These are phyloP conservation scores for Tenthredo scrophulariae DNA, from an alignment of 2,888 invertebrate genomes.

Conservation along the genomic window DNA sequence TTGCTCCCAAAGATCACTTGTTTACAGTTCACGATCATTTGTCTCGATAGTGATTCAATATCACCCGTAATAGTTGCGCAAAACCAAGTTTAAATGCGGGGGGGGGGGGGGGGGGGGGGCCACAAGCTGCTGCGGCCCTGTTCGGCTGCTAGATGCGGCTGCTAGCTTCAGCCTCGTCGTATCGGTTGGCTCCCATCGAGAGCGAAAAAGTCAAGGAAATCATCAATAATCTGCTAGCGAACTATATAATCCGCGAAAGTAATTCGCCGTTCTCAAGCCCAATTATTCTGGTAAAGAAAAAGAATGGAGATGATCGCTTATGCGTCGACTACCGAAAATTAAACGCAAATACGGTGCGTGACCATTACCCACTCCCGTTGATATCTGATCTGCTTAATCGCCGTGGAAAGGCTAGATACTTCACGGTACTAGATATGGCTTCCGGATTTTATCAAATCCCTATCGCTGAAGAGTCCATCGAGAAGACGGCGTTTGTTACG, in stretches of 20 bases:
- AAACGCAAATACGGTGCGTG: conserved; percentile 64
- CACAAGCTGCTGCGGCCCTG: too few species aligned
- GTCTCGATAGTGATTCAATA: too few species aligned
- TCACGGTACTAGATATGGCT: conserved; percentile 65
- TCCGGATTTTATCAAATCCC: conserved; percentile 70
- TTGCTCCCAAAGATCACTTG: too few species aligned
- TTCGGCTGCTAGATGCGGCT: too few species aligned
- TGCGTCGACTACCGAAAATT: conserved; percentile 54
- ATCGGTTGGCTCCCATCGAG: neutral
- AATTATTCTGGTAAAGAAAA: neutral
- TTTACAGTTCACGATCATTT: too few species aligned
- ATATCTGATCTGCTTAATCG: conserved; percentile 66
- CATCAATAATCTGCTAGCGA: neutral
- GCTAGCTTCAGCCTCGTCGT: too few species aligned
- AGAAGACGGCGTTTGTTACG: conserved; percentile 43
- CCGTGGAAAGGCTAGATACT: conserved; percentile 60
- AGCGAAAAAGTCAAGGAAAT: neutral
- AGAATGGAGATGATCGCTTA: too few species aligned
- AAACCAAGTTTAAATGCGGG: too few species aligned
- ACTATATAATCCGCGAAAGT: neutral
- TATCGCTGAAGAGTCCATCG: conserved; percentile 58
- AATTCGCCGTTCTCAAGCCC: neutral
- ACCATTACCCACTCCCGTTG: conserved; percentile 64
- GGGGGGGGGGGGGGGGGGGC: too few species aligned
- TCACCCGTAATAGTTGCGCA: too few species aligned